A percentile compares a stretch with the other conserved stretches of the same genome.
phyloP scores from a whole-genome alignment of 2,113 vertebrate species.

The Shinisaurus crocodilurus region DNA sequence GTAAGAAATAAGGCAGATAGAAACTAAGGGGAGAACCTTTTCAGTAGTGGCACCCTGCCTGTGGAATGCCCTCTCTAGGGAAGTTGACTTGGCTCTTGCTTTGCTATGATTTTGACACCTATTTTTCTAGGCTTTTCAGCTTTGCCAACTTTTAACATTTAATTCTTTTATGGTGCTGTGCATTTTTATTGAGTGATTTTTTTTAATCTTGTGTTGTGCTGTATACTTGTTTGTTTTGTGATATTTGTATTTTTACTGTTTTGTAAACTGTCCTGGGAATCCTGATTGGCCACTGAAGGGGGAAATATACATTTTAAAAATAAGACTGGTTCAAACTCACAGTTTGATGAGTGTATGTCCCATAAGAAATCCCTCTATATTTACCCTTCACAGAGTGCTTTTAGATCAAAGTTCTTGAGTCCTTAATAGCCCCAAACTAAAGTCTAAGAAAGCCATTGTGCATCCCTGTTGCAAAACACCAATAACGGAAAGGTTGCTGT shows the following conservation, averaged over 20 bases:
- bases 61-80: not conserved
- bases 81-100: not conserved
- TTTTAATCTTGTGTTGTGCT: not conserved
- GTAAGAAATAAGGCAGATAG: not conserved
- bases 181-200: not conserved
- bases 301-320: not conserved
- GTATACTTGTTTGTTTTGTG: not conserved
- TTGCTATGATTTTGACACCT: too few relatives aligned
- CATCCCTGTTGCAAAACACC: not conserved
- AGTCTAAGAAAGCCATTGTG: not conserved
- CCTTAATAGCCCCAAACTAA: not conserved
- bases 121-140: not conserved
- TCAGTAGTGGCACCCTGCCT: not conserved
- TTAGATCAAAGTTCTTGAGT: not conserved
- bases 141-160: not conserved
- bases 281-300: not conserved
- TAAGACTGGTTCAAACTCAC: not conserved
- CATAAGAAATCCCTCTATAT: not conserved
- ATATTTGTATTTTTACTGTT: not conserved
- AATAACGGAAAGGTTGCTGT: not conserved
- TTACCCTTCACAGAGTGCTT: not conserved
- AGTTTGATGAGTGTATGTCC: not conserved
- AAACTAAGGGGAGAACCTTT: not conserved
- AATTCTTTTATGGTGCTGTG: too few relatives aligned
- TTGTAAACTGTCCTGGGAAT: not conserved